Evolutionary conservation across 2,113 vertebrate species (phyloP).

Genomic region (Atherinomorus stipes): DNA sequence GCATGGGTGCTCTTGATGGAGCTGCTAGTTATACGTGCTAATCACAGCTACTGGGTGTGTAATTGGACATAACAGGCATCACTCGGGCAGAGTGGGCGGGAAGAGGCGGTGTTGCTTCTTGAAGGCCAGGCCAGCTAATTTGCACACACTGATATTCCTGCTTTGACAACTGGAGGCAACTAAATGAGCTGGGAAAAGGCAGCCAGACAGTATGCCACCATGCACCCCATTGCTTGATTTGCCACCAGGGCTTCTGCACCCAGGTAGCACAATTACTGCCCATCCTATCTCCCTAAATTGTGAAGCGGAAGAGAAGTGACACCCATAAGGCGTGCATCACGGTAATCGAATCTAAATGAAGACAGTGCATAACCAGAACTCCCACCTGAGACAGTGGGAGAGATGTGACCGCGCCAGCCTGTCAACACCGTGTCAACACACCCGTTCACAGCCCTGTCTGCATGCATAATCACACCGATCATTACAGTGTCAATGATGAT

Average conservation of each 20-base stretch:
- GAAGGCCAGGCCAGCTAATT: constrained; percentile 74
- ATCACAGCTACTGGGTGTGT: constrained; percentile 73
- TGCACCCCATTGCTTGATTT: constrained; percentile 75
- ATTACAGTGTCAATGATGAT: constrained; percentile 84
- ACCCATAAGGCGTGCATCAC: constrained; percentile 85
- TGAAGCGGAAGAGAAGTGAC: constrained; percentile 88
- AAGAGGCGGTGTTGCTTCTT: constrained; percentile 58
- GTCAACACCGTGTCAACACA: constrained; percentile 84
- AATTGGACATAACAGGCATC: constrained; percentile 83
- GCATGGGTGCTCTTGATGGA: constrained; percentile 32
- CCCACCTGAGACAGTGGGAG: constrained; percentile 83
- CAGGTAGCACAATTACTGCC: constrained; percentile 81
- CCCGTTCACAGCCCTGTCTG: constrained; percentile 76
- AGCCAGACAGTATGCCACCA: constrained; percentile 72
- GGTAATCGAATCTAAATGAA: constrained; percentile 88
- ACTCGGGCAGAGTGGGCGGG: constrained; percentile 64
- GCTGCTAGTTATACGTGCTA: constrained; percentile 66
- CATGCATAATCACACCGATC: constrained; percentile 86
- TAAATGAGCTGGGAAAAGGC: constrained; percentile 79
- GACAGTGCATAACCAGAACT: constrained; percentile 77
- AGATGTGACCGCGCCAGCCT: constrained; percentile 80
- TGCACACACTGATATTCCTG: constrained; percentile 76
- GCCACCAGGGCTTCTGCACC: constrained; percentile 75
- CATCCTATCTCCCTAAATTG: constrained; percentile 81
- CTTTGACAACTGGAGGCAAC: constrained; percentile 82